Conservation (phyloP, 1,140 invertebrate genomes). For the Thaumatotibia leucotreta region DNA sequence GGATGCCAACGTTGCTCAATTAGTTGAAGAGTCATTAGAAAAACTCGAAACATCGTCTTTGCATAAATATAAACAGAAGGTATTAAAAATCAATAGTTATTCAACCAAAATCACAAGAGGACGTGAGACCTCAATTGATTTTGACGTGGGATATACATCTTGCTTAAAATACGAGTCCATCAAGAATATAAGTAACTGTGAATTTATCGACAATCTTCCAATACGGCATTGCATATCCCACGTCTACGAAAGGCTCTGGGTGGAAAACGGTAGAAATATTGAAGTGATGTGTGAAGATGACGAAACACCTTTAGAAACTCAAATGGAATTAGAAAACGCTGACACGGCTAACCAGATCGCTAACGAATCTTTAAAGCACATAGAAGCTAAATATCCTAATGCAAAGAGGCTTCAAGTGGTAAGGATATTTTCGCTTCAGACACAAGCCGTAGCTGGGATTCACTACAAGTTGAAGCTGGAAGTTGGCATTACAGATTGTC, state of each 20-base stretch:
- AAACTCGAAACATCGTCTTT: conserved; percentile 54
- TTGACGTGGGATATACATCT: conserved; percentile 60
- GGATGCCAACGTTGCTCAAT: conserved; percentile 36
- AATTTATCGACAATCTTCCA: conserved; percentile 52
- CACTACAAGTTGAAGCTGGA: conserved; percentile 68
- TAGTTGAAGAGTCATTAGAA: conserved; percentile 46
- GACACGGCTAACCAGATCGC: conserved; percentile 51
- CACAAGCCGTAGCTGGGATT: conserved; percentile 61
- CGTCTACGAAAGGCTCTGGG: conserved; percentile 80
- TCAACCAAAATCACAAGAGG: conserved; percentile 46
- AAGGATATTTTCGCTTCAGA: conserved; percentile 60
- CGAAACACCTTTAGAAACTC: conserved; percentile 49
- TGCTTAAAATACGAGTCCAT: conserved; percentile 62
- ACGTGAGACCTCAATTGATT: conserved; percentile 54
- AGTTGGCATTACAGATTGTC: conserved; percentile 58
- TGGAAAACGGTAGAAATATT: conserved; percentile 71
- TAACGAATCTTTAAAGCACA: conserved; percentile 55
- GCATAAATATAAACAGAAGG: conserved; percentile 52
- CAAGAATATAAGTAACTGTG: conserved; percentile 48
- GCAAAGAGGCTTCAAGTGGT: conserved; percentile 63
- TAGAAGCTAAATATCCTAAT: conserved; percentile 65
- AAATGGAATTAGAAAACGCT: conserved; percentile 49
- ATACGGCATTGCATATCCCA: conserved; percentile 74
- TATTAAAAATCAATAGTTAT: conserved; percentile 50
- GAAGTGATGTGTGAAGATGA: conserved; percentile 72